Evolutionary conservation across 2,888 invertebrate species (phyloP).

Genomic region (Tetheella fluctuosa): DNA sequence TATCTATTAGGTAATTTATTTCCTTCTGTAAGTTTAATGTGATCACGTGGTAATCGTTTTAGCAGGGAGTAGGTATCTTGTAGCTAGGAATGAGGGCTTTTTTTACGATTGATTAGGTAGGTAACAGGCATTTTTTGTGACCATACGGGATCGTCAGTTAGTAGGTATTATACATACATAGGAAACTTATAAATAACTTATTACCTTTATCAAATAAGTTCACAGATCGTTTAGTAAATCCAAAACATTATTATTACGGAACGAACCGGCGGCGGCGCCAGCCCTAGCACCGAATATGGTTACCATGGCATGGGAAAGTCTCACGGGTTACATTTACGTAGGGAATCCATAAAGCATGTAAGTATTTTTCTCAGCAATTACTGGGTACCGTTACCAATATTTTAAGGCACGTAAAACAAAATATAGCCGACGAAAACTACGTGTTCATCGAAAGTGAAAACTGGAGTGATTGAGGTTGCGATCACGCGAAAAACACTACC

Average conservation of each 20-base stretch:
- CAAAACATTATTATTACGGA: conserved; percentile 29
- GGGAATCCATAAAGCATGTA: conserved; percentile 26
- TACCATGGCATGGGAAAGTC: conserved; percentile 45
- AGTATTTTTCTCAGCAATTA: conserved; percentile 21
- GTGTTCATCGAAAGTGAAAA: conserved; percentile 35
- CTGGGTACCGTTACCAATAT: conserved; percentile 11
- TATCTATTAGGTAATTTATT: too few relatives aligned
- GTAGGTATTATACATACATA: too few relatives aligned
- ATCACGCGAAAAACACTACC: conserved; percentile 32
- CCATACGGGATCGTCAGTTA: too few relatives aligned
- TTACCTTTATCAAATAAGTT: neutral
- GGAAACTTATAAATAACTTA: neutral
- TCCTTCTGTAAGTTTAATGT: too few relatives aligned
- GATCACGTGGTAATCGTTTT: too few relatives aligned
- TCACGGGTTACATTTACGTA: conserved; percentile 29
- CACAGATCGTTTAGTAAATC: neutral
- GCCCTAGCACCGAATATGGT: neutral
- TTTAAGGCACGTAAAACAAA: neutral
- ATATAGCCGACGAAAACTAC: conserved; percentile 12
- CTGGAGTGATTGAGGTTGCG: conserved; percentile 28
- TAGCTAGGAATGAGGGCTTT: too few relatives aligned
- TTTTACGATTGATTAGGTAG: too few relatives aligned
- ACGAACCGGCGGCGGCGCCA: neutral
- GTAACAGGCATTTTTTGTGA: too few relatives aligned
- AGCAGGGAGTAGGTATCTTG: too few relatives aligned